A percentile compares a stretch with the other conserved stretches of the same genome.
phyloP scores from a whole-genome alignment of 2,888 invertebrate species.

The Lucinisca nassula region DNA sequence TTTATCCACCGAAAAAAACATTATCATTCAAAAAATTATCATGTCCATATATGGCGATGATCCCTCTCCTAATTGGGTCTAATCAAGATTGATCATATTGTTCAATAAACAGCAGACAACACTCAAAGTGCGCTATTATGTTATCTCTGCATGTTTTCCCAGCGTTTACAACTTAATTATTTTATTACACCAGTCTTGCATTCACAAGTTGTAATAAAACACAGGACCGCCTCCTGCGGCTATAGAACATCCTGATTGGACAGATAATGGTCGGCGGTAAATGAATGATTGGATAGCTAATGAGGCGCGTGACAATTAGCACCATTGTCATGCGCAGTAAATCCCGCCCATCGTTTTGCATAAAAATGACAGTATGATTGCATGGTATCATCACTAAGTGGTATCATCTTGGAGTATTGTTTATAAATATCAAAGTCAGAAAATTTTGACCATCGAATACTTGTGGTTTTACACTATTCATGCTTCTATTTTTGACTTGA shows the following conservation, averaged over 20 bases:
- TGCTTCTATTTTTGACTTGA: too few species aligned
- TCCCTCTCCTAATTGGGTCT: background rate
- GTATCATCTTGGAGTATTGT: slow-evolving; percentile 3
- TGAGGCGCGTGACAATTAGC: slow-evolving; percentile 36
- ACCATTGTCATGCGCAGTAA: slow-evolving; percentile 53
- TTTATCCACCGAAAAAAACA: too few species aligned
- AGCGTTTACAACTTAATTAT: slow-evolving; percentile 8
- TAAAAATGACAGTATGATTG: slow-evolving; percentile 58
- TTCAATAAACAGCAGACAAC: background rate
- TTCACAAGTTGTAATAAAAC: background rate
- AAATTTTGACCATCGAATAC: background rate
- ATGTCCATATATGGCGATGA: background rate
- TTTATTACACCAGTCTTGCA: background rate
- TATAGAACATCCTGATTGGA: slow-evolving; percentile 48
- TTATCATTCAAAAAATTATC: background rate
- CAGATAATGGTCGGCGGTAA: slow-evolving; percentile 27
- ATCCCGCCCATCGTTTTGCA: slow-evolving; percentile 66
- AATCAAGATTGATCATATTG: background rate
- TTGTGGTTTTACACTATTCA: background rate
- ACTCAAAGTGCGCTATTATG: background rate
- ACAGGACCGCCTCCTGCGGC: slow-evolving; percentile 59
- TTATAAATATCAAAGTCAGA: background rate
- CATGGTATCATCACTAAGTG: background rate
- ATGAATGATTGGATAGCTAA: slow-evolving; percentile 60
- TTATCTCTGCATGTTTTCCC: slow-evolving; percentile 10